These are phyloP conservation scores for Megalonaias nervosa DNA, from an alignment of 1,140 invertebrate genomes.

Conservation along the genomic window DNA sequence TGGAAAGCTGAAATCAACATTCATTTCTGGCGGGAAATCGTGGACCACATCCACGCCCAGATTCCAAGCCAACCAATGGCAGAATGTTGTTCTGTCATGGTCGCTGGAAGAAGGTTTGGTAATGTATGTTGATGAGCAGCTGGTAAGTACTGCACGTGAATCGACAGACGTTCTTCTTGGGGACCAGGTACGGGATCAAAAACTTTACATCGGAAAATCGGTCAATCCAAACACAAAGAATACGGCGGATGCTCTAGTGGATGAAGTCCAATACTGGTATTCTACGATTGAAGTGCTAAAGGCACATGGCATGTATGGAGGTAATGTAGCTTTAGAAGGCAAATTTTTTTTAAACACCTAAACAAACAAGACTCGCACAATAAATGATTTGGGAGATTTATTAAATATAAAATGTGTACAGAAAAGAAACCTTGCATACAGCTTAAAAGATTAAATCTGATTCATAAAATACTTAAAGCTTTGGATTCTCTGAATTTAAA, in stretches of 20 bases:
- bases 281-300: constrained; percentile 51
- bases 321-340: constrained; percentile 34
- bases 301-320: constrained; percentile 49
- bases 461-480: too few species aligned
- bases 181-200: constrained; percentile 43
- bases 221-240: constrained; percentile 19
- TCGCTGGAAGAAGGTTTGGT: constrained; percentile 56
- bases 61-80: constrained; percentile 52
- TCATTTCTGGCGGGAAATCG: constrained; percentile 40
- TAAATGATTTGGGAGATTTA: too few species aligned
- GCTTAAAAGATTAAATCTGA: too few species aligned
- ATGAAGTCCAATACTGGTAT: constrained; percentile 68
- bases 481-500: too few species aligned
- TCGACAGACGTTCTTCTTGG: constrained; percentile 15
- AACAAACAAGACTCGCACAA: not conserved
- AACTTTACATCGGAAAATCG: constrained; percentile 53
- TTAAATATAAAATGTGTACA: too few species aligned
- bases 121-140: constrained; percentile 57
- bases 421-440: too few species aligned
- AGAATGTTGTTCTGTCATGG: constrained; percentile 66
- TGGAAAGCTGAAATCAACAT: constrained; percentile 55
- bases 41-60: constrained; percentile 58
- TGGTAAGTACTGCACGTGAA: constrained; percentile 31
- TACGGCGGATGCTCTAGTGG: constrained; percentile 51
- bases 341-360: not conserved